Percentiles rank a stretch among this genome's conserved stretches.
phyloP scores from a whole-genome alignment of 2,113 vertebrate genomes.

The Drymodes brunneopygia region DNA sequence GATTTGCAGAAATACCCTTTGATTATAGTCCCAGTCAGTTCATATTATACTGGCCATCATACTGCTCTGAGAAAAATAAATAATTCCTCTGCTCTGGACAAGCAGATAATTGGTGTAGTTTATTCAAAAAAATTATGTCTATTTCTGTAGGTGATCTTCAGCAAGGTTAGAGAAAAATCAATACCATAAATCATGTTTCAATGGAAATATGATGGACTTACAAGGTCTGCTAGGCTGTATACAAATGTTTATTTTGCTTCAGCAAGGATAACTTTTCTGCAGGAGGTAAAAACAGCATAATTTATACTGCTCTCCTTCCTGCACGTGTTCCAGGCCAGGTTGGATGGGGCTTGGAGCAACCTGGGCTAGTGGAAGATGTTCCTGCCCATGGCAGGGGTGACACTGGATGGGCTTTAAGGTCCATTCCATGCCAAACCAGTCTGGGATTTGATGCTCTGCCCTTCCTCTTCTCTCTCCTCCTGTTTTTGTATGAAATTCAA shows the following conservation, averaged over 20 bases:
- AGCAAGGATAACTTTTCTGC: neutral
- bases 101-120: constrained; percentile 58
- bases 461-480: neutral
- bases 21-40: constrained; percentile 45
- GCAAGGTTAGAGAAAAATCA: constrained; percentile 52
- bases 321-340: neutral
- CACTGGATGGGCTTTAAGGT: neutral
- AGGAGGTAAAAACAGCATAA: neutral
- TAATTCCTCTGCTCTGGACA: constrained; percentile 30
- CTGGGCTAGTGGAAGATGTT: fast-evolving
- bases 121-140: constrained; percentile 47
- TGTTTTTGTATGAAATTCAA: neutral
- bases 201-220: constrained; percentile 43
- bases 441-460: neutral
- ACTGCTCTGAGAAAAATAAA: constrained; percentile 33
- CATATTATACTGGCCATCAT: constrained; percentile 29
- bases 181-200: constrained; percentile 43
- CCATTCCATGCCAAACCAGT: neutral
- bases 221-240: constrained; percentile 8
- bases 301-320: neutral
- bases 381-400: neutral
- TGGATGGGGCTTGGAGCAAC: fast-evolving
- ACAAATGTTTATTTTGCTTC: constrained; percentile 49
- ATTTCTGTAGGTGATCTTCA: constrained; percentile 38
- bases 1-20: constrained; percentile 56